Evolutionary conservation across 2,888 invertebrate species (phyloP).

Genomic region (Hyalella azteca): DNA sequence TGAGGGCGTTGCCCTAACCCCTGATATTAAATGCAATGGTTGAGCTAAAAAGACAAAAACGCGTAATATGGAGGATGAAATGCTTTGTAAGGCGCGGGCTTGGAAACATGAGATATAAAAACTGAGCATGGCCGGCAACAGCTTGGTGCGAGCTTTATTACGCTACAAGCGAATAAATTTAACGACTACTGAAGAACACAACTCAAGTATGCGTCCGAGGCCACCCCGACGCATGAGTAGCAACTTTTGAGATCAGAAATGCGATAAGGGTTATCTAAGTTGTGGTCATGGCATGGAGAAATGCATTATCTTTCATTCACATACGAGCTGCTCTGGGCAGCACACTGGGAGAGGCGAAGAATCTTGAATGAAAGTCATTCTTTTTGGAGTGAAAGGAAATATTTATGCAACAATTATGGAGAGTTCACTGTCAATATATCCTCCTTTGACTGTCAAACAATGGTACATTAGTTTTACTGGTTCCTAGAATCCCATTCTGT

Average conservation of each 20-base stretch:
- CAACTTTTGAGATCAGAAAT: conserved; percentile 20
- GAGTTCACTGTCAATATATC: no score
- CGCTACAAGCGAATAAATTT: not conserved
- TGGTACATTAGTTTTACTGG: no score
- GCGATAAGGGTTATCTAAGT: conserved; percentile 18
- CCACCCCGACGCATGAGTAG: not conserved
- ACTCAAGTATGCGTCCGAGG: not conserved
- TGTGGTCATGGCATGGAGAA: conserved; percentile 3
- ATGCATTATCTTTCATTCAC: not conserved
- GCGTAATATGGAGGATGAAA: no score
- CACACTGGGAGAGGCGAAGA: not conserved
- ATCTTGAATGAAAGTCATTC: not conserved
- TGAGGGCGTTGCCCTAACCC: not conserved
- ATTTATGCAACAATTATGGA: no score
- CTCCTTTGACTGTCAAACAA: no score
- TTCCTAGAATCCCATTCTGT: no score
- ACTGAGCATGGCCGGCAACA: no score
- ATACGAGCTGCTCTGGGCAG: not conserved
- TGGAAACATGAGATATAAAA: no score
- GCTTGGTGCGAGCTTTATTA: not conserved
- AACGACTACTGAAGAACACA: not conserved
- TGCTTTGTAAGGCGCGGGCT: no score
- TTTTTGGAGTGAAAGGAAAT: not conserved
- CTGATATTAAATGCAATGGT: not conserved
- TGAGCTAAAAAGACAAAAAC: no score